These are phyloP conservation scores for Cepphus grylle DNA, from an alignment of 2,113 vertebrate species.

Conservation along the genomic window DNA sequence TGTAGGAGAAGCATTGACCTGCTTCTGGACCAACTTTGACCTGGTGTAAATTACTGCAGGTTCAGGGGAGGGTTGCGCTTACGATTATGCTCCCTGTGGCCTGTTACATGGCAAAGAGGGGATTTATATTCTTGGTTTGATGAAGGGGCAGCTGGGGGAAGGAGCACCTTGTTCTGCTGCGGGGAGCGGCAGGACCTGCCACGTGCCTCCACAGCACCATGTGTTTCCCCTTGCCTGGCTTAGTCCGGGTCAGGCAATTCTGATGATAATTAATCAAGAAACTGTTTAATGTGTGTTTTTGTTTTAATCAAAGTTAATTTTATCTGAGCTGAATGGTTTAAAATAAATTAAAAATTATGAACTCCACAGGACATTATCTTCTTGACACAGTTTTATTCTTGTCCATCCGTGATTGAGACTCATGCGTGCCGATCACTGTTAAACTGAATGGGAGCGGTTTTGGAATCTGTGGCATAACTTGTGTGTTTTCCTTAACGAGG, in stretches of 20 bases:
- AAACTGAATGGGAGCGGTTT: neutral
- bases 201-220: neutral
- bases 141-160: neutral
- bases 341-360: neutral
- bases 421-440: rapidly evolving
- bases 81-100: rapidly evolving
- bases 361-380: neutral
- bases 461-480: neutral
- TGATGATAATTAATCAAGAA: neutral
- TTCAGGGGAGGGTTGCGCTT: neutral
- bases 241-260: neutral
- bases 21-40: neutral
- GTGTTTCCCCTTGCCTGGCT: neutral
- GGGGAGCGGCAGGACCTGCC: neutral
- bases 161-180: neutral
- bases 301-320: neutral
- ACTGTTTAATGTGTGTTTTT: neutral
- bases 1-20: neutral
- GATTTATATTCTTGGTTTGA: neutral
- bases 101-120: neutral
- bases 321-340: neutral
- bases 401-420: neutral
- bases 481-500: neutral
- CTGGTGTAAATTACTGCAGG: neutral
- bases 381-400: neutral